Base-by-base conservation (phyloP, 2,797 vertebrate genomes). In the Melanotaenia nigrans region DNA sequence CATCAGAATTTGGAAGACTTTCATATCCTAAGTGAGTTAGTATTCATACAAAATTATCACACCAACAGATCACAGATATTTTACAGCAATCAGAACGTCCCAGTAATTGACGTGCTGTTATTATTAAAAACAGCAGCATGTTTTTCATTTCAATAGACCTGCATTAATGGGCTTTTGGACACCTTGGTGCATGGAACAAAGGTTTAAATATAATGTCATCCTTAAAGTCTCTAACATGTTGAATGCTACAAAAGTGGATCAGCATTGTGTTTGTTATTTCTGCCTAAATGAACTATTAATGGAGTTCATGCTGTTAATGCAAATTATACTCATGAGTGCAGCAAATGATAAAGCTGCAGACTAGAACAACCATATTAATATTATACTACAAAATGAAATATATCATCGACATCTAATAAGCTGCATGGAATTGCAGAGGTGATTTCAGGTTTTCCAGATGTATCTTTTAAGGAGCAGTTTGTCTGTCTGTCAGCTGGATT, bases 101-200 rank as follows among this genome's bases (percentile, higher is more conserved):
- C 18, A 58, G 32, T 85, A 74, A 79, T 75, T 73, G 65, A 62
- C 57, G 66, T n/a, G 3, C 47, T 22, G n/a, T 22, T 11, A 36
- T 36, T 25, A 65, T 35, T 33, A 36, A 18, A 54, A 22, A 54
- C 32, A 65, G 14, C 63, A 65, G 14, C 9, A 11, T 38, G 1
- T 1, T 40, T 42, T 10, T 20, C 42, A 14, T 61, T 60, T 24
- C 24, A 33, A 4, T 20, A 33, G 1, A 16, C 30, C 57, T 59
- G 57, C 30, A 20, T 13, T 30, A 36, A 35, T 6, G 24, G 38
- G 28, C 24, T 53, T 53, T 14, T 25, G 51, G 51, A 53, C 22
- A 25, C 8, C 51, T 12, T 53, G 51, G 24, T 53, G 51, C 22
- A 25, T 53, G 13, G 11, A 7, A 13, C 22, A 53, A 4, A 25